Conservation (phyloP, 2,797 vertebrate species). For the Catamblyrhynchus diadema region DNA sequence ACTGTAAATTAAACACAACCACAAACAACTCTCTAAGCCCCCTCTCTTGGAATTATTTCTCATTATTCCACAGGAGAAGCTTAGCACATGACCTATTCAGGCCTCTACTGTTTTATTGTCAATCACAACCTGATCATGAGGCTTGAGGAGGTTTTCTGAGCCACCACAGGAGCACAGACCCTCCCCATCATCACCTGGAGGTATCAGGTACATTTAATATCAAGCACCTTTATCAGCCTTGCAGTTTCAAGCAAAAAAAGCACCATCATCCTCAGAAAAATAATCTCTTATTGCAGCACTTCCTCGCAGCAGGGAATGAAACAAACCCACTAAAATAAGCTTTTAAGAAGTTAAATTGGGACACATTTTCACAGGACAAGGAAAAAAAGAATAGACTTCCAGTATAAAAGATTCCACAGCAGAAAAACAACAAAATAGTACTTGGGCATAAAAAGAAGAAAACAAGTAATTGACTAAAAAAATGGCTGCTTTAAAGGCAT, state of each 20-base stretch:
- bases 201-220: background rate
- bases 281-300: slow-evolving; percentile 10
- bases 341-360: background rate
- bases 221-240: background rate
- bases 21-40: background rate
- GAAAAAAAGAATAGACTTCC: background rate
- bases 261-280: background rate
- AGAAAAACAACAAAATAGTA: slow-evolving; percentile 8
- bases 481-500: background rate
- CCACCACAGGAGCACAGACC: background rate
- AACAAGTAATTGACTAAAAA: background rate
- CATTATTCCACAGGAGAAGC: background rate
- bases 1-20: background rate
- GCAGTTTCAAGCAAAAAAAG: background rate
- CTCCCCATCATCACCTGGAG: background rate
- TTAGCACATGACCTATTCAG: accelerated
- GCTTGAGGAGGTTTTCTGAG: background rate
- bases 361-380: background rate
- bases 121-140: background rate
- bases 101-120: background rate
- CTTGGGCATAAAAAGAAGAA: background rate
- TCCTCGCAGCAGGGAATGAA: background rate
- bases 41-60: background rate
- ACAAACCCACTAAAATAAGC: background rate
- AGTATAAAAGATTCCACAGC: background rate